Percentiles rank a stretch among this genome's conserved stretches.
Conservation (phyloP, 2,888 invertebrate genomes). For the Thecocarcelia acutangulata region DNA sequence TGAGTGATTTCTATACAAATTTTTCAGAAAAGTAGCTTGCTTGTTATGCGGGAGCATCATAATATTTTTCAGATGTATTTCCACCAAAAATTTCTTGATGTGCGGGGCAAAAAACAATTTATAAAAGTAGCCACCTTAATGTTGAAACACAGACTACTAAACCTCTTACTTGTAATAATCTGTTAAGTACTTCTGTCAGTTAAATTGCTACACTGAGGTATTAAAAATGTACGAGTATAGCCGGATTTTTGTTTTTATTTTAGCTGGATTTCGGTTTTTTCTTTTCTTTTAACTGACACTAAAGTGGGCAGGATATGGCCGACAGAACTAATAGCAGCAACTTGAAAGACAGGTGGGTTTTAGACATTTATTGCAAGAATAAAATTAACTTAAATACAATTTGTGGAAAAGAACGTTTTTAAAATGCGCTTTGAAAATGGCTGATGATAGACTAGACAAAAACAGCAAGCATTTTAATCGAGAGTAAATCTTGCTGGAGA, state of each 20-base stretch:
- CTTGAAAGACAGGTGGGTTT: conserved; percentile 65
- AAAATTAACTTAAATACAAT: conserved; percentile 21
- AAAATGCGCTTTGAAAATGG: conserved; percentile 1
- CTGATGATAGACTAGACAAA: not conserved
- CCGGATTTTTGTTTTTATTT: conserved; percentile 27
- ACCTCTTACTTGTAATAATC: conserved; percentile 40
- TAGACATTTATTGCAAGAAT: conserved; percentile 48
- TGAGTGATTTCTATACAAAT: too few relatives aligned
- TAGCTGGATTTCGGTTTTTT: conserved; percentile 18
- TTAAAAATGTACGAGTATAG: conserved; percentile 20
- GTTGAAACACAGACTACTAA: conserved; percentile 1
- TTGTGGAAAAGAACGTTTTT: conserved; percentile 9
- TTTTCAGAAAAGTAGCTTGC: too few relatives aligned
- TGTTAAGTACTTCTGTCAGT: conserved; percentile 43
- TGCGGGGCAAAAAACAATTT: not conserved
- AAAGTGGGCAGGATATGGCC: conserved; percentile 62
- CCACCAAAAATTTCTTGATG: too few relatives aligned
- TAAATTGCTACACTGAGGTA: conserved; percentile 41
- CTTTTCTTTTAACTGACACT: conserved; percentile 31
- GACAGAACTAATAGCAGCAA: conserved; percentile 23
- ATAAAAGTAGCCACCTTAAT: not conserved
- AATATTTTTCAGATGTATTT: too few relatives aligned
- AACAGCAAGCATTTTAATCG: too few relatives aligned
- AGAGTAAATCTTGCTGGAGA: too few relatives aligned
- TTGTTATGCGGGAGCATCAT: too few relatives aligned